phyloP scores from a whole-genome alignment of 2,113 vertebrate genomes.

The Corythoichthys intestinalis region DNA sequence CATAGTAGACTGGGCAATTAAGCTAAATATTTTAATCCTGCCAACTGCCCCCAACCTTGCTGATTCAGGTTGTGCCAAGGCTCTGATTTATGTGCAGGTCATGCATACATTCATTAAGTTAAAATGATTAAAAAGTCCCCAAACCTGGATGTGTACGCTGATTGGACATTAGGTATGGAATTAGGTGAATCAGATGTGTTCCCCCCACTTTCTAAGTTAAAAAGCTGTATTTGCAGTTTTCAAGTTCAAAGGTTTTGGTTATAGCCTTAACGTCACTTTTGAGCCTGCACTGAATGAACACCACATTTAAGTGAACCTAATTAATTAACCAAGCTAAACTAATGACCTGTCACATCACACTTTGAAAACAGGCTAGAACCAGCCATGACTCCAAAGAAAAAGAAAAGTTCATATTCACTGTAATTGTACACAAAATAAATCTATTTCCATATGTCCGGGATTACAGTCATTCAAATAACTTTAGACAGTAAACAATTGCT shows the following conservation, averaged over 20 bases:
- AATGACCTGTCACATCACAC: conserved; percentile 10
- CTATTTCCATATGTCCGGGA: background rate
- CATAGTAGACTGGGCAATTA: background rate
- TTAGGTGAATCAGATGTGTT: too few species aligned
- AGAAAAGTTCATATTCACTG: background rate
- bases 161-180: background rate
- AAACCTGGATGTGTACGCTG: conserved; percentile 29
- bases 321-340: background rate
- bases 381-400: background rate
- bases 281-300: background rate
- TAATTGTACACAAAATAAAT: background rate
- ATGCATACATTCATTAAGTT: conserved; percentile 37
- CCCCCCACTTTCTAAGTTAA: too few species aligned
- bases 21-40: background rate
- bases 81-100: conserved; percentile 25
- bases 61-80: conserved; percentile 31
- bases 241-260: too few species aligned
- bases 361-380: conserved; percentile 5
- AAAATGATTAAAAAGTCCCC: conserved; percentile 46
- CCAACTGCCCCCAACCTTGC: background rate
- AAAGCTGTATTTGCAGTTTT: too few species aligned
- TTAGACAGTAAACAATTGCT: too few species aligned
- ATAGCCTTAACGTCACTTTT: too few species aligned
- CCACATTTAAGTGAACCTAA: background rate
- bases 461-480: background rate